Conservation (phyloP, 1,140 invertebrate genomes). For the Apis florea region DNA sequence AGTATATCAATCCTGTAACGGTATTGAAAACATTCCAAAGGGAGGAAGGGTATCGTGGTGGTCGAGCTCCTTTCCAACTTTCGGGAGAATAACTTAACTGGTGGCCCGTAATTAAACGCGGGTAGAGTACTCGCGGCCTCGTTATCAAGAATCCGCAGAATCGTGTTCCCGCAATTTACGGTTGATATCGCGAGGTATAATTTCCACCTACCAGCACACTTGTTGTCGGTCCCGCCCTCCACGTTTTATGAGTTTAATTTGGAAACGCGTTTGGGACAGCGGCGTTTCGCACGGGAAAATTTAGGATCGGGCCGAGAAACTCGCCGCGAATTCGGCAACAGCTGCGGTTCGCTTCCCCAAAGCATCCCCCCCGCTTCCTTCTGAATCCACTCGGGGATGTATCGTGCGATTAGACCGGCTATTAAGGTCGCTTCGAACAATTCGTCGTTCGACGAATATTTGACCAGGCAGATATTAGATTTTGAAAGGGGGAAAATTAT, state of each 20-base stretch:
- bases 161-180: slow-evolving; percentile 1
- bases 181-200: slow-evolving; percentile 14
- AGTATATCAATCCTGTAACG: not conserved
- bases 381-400: slow-evolving; percentile 18
- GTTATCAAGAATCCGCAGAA: not conserved
- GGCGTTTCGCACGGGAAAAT: slow-evolving; percentile 56
- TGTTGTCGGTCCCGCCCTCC: slow-evolving; percentile 38
- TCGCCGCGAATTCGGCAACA: slow-evolving; percentile 46
- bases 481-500: not conserved
- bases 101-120: not conserved
- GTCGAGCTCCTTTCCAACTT: no score
- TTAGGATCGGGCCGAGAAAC: slow-evolving; percentile 30
- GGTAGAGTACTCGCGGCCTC: no score
- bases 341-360: slow-evolving; percentile 34
- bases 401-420: slow-evolving; percentile 50
- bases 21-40: not conserved
- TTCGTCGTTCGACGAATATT: not conserved
- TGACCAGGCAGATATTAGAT: not conserved
- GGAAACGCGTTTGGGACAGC: slow-evolving; percentile 52
- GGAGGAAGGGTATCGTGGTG: no score
- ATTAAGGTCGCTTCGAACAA: not conserved
- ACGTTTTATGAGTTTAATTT: slow-evolving; percentile 78
- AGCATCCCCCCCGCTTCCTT: not conserved
- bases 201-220: not conserved
- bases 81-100: not conserved